Base-by-base conservation (phyloP, 2,113 vertebrate genomes). In the Cavia aperea region DNA sequence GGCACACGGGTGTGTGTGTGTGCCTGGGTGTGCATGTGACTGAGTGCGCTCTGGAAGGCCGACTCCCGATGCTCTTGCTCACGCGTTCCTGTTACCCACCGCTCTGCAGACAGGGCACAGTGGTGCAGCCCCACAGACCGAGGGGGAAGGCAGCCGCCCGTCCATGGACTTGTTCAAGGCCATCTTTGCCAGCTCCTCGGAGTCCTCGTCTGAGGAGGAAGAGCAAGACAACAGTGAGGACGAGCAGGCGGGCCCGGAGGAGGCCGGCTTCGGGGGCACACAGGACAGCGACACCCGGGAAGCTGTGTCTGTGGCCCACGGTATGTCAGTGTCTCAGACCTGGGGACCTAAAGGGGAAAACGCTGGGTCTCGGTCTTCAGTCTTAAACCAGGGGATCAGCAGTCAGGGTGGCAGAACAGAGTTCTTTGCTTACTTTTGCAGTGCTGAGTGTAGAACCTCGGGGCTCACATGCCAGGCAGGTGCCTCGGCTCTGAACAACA, bases 141-240 rank as follows among this genome's bases (percentile, higher is more conserved):
- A 97, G 8, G 97, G 97, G 89, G 99, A 98, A 96, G 98, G 98
- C 0, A 97, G 94, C 36, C 96, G 98, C 49, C 99, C 98, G 16
- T 96, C 99, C 29, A 99, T 99, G 98, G 99, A 99, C 94, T 97
- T 99, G 86, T 99, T 99, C 96, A 99, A 98, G 85, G 99, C 99
- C 93, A 99, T 99, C 96, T 99, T 99, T 88, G 98, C 97, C 84
- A 97, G 97, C 95, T 99, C 99, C 13, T 99, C 99, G 0, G 99
- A 99, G 84, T 98, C 98, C 14, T 98, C 98, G 1, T 98, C 98
- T 12, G 98, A 98, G 2, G 98, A 98, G n/a, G 98, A 98, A 56
- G 98, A 98, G 33, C 97, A 97, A 33, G 97, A 96, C 0, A 96
- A 97, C 19, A 96, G 95, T 2, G 98, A 97, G 5, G 98, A 98